A percentile compares a stretch with the other conserved stretches of the same genome.
These are phyloP conservation scores for Schizotus pectinicornis DNA, from an alignment of 2,888 invertebrate genomes.

Conservation along the genomic window DNA sequence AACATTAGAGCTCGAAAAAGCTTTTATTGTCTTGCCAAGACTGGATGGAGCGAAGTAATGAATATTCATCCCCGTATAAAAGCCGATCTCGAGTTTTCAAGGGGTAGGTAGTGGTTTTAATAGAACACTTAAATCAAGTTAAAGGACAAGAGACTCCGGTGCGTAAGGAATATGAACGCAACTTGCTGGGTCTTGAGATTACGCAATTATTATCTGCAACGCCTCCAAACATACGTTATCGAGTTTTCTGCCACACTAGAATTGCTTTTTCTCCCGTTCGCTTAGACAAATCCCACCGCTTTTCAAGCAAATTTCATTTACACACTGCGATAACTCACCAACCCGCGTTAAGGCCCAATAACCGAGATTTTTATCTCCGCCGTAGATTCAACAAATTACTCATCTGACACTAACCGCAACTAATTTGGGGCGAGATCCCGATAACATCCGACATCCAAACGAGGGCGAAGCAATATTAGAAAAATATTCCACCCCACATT, in stretches of 20 bases:
- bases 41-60: constrained; percentile 45
- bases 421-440: neutral
- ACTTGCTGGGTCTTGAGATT: constrained; percentile 28
- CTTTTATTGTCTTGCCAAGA: constrained; percentile 46
- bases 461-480: constrained; percentile 1
- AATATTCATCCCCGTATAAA: constrained; percentile 52
- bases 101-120: constrained; percentile 51
- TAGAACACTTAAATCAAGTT: constrained; percentile 56
- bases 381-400: constrained; percentile 8
- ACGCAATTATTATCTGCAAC: constrained; percentile 36
- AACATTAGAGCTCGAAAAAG: constrained; percentile 42
- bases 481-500: neutral
- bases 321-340: neutral
- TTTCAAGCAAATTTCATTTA: constrained; percentile 2
- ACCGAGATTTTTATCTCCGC: constrained; percentile 1
- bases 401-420: constrained; percentile 8
- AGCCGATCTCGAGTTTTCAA: constrained; percentile 47
- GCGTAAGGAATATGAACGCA: constrained; percentile 39
- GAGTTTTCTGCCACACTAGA: too few relatives aligned
- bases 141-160: constrained; percentile 48
- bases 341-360: neutral
- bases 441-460: constrained; percentile 8
- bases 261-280: neutral
- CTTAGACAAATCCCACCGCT: neutral
- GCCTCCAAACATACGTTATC: constrained; percentile 31